Percentiles rank a stretch among this genome's conserved stretches.
These are phyloP conservation scores for Syngnathus acus DNA, from an alignment of 2,797 vertebrate species.

Conservation along the genomic window DNA sequence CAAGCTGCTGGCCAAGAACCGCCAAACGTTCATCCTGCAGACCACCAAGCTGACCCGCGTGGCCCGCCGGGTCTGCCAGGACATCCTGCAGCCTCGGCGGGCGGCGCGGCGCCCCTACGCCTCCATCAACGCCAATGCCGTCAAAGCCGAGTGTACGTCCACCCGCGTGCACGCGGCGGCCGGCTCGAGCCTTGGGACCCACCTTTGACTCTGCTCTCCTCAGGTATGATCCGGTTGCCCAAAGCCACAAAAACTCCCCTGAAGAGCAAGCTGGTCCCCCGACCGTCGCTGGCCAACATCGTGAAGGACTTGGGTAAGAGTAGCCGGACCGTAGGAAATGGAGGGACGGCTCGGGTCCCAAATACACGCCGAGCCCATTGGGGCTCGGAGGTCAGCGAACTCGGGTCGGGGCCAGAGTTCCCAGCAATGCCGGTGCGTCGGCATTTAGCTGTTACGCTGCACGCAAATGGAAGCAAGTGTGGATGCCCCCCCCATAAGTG, in stretches of 20 bases:
- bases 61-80: conserved; percentile 85
- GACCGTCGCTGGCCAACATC: conserved; percentile 80
- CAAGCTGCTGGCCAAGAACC: conserved; percentile 90
- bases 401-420: too few species aligned
- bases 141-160: conserved; percentile 87
- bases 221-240: conserved; percentile 88
- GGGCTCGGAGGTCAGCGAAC: neutral
- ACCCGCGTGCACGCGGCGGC: neutral
- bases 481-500: too few species aligned
- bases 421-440: too few species aligned
- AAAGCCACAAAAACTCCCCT: conserved; percentile 83
- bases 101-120: conserved; percentile 87
- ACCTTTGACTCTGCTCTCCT: neutral
- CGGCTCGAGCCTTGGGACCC: neutral
- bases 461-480: too few species aligned
- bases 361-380: too few species aligned
- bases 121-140: conserved; percentile 89
- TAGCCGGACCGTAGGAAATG: too few species aligned
- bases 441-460: too few species aligned
- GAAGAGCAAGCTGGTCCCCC: conserved; percentile 78
- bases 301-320: conserved; percentile 85
- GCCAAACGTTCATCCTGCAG: conserved; percentile 89
- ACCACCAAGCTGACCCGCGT: conserved; percentile 90
- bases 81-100: conserved; percentile 84
- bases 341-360: too few species aligned